phyloP scores from a whole-genome alignment of 2,888 invertebrate species.

The Ditula angustiorana region DNA sequence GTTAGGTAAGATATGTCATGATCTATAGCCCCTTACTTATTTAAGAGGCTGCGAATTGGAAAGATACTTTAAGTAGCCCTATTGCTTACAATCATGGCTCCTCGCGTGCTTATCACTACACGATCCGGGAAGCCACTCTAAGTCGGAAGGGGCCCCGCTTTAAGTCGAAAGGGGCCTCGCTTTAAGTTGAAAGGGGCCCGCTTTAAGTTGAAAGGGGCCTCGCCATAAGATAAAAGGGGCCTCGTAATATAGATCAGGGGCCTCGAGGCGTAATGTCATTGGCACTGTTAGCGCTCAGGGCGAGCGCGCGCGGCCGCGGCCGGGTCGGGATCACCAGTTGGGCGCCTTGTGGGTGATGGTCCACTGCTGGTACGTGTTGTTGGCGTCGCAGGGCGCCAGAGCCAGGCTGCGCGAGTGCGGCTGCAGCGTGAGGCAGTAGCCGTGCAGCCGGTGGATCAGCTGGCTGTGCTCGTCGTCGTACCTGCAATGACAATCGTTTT shows the following conservation, averaged over 20 bases:
- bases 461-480: constrained; percentile 92
- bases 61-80: no score
- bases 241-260: not conserved
- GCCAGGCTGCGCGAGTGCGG: constrained; percentile 92
- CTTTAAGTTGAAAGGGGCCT: not conserved
- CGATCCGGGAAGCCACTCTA: no score
- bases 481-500: constrained; percentile 53
- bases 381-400: constrained; percentile 92
- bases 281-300: not conserved
- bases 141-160: not conserved
- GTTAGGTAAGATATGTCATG: no score
- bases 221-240: not conserved
- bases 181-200: not conserved
- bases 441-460: constrained; percentile 90
- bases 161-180: not conserved
- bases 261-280: not conserved
- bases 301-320: not conserved
- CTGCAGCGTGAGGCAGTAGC: constrained; percentile 93
- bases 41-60: no score
- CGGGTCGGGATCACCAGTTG: not conserved
- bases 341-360: constrained; percentile 90
- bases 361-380: constrained; percentile 96
- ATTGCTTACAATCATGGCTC: no score
- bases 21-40: no score
- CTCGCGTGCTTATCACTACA: no score